These are phyloP conservation scores for Xiphorhynchus elegans DNA, from an alignment of 2,113 vertebrate genomes.

Conservation along the genomic window DNA sequence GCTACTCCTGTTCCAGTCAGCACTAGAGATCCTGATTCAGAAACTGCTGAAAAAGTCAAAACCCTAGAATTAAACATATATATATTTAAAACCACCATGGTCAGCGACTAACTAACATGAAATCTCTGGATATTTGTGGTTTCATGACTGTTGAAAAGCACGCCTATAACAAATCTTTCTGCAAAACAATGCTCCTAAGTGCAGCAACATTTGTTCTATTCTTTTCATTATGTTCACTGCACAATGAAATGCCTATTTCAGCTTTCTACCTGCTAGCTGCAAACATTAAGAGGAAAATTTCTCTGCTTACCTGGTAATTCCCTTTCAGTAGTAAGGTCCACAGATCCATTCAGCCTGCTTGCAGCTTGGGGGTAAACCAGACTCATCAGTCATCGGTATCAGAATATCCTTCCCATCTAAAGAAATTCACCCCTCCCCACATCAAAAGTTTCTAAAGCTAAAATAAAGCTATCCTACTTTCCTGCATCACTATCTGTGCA, in stretches of 20 bases:
- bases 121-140: background rate
- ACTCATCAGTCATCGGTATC: constrained; percentile 29
- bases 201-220: background rate
- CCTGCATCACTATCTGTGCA: background rate
- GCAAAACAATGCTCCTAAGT: background rate
- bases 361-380: constrained; percentile 59
- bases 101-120: background rate
- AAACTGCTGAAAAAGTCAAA: background rate
- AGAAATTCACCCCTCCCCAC: background rate
- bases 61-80: background rate
- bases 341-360: constrained; percentile 57
- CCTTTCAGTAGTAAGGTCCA: constrained; percentile 55
- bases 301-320: constrained; percentile 52
- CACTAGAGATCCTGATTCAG: background rate
- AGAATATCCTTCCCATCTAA: background rate
- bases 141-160: background rate
- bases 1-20: background rate
- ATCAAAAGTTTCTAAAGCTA: background rate
- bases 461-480: background rate
- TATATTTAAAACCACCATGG: background rate
- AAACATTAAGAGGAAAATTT: constrained; percentile 8
- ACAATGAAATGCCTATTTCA: background rate
- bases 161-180: background rate
- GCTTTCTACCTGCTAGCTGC: constrained; percentile 19
- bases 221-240: background rate